Conservation (phyloP, 2,888 invertebrate genomes). For the Stegophylla sp. region DNA sequence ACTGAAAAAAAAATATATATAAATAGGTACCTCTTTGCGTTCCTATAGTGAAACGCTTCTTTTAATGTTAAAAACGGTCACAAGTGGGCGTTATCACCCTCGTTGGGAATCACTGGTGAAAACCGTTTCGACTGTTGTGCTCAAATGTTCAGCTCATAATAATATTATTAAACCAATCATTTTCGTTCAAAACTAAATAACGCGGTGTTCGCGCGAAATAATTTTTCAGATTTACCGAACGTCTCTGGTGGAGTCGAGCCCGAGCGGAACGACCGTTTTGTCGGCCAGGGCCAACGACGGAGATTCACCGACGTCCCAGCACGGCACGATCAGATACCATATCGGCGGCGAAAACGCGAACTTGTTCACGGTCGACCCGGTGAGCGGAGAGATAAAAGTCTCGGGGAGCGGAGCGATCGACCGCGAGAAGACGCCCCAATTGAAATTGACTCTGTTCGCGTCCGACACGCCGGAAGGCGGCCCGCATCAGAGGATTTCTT, state of each 20-base stretch:
- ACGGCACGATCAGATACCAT: constrained; percentile 75
- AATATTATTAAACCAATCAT: too few species aligned
- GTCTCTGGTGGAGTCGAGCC: constrained; percentile 75
- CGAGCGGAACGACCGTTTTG: constrained; percentile 73
- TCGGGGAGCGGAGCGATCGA: constrained; percentile 62
- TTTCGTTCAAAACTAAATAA: too few species aligned
- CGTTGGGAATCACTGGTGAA: too few species aligned
- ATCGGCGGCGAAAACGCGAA: constrained; percentile 77
- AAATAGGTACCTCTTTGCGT: too few species aligned
- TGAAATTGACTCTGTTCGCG: constrained; percentile 76
- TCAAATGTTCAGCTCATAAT: too few species aligned
- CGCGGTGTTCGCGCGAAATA: too few species aligned
- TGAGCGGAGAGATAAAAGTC: constrained; percentile 74
- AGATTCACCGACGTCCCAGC: constrained; percentile 72
- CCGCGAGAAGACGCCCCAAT: constrained; percentile 67
- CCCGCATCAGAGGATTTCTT: constrained; percentile 72
- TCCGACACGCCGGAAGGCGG: constrained; percentile 77
- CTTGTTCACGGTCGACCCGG: constrained; percentile 75
- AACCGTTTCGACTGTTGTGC: too few species aligned
- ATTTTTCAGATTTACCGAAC: constrained; percentile 71
- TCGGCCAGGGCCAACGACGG: constrained; percentile 76
- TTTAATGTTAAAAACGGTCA: too few species aligned
- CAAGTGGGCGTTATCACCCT: too few species aligned
- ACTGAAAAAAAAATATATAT: too few species aligned
- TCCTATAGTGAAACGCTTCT: too few species aligned